Evolutionary conservation across 2,888 invertebrate species (phyloP).

Genomic region (Allophyes oxyacanthae): DNA sequence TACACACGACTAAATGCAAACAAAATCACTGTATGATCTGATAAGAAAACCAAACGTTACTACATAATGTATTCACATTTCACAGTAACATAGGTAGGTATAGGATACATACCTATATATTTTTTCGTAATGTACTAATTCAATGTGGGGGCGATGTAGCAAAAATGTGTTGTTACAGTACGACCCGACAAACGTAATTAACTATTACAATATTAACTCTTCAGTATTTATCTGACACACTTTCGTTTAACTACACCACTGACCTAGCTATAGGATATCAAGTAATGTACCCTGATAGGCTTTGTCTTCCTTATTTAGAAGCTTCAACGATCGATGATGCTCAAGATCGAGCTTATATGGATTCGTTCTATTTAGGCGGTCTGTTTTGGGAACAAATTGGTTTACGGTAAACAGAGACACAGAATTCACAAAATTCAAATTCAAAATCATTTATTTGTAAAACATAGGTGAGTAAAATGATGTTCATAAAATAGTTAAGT

Average conservation of each 20-base stretch:
- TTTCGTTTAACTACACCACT: conserved; percentile 31
- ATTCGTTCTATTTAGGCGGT: conserved; percentile 6
- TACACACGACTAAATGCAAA: conserved; percentile 10
- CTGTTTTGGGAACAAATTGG: conserved; percentile 1
- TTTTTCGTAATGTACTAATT: conserved; percentile 16
- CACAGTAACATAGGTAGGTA: too few relatives aligned
- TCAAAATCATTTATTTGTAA: too few relatives aligned
- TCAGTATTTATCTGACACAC: conserved; percentile 23
- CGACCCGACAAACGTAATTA: conserved; percentile 19
- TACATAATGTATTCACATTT: conserved; percentile 6
- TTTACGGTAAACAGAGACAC: background rate
- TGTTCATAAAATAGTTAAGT: too few relatives aligned
- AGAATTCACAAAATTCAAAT: too few relatives aligned
- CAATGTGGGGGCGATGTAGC: conserved; percentile 29
- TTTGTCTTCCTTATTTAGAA: conserved; percentile 35
- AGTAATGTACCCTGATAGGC: conserved; percentile 9
- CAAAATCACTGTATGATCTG: conserved; percentile 1
- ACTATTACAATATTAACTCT: conserved; percentile 38
- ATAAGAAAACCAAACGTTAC: conserved; percentile 10
- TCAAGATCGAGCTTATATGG: conserved; percentile 4
- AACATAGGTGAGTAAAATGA: too few relatives aligned
- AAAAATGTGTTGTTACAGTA: conserved; percentile 19
- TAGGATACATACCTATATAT: too few relatives aligned
- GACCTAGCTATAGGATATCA: conserved; percentile 36
- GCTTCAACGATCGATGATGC: conserved; percentile 17